phyloP scores from a whole-genome alignment of 2,113 vertebrate species.

The Oryzias curvinotus region DNA sequence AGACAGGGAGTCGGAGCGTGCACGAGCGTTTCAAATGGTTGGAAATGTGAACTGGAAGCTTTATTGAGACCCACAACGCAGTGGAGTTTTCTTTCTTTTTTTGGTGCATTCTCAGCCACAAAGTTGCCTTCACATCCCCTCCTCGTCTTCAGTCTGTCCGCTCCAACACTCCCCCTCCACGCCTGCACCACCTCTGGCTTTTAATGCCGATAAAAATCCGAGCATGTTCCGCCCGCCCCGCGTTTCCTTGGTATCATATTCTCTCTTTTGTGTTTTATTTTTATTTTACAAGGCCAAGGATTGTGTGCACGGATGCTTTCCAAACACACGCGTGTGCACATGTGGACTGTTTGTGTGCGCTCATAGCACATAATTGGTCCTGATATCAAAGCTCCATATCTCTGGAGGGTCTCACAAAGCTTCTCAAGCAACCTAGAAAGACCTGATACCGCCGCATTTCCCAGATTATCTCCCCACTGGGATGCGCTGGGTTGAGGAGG shows the following conservation, averaged over 20 bases:
- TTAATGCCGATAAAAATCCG: constrained; percentile 69
- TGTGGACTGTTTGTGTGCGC: constrained; percentile 20
- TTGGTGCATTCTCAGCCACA: constrained; percentile 5
- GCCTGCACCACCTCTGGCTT: constrained; percentile 55
- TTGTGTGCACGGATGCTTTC: too few relatives aligned
- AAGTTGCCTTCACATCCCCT: constrained; percentile 5
- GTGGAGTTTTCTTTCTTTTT: constrained; percentile 3
- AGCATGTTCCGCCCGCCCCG: constrained; percentile 67
- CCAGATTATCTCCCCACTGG: constrained; percentile 71
- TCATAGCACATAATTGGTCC: constrained; percentile 72
- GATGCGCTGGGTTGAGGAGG: constrained; percentile 63
- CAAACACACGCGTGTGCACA: constrained; percentile 14
- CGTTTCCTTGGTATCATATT: constrained; percentile 70
- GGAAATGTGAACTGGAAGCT: background rate
- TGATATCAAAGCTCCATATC: constrained; percentile 79
- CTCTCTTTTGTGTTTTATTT: constrained; percentile 60
- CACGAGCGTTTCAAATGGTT: too few relatives aligned
- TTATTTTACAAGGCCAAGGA: constrained; percentile 48
- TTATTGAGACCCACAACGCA: constrained; percentile 4
- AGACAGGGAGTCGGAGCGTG: too few relatives aligned
- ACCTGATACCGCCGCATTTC: constrained; percentile 69
- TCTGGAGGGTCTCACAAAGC: constrained; percentile 72
- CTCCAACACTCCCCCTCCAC: constrained; percentile 54
- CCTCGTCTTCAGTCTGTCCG: constrained; percentile 45
- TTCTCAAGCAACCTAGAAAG: constrained; percentile 71